phyloP scores from a whole-genome alignment of 37 sponge, comb jelly and placozoan species.

The Aphrocallistes beatrix region DNA sequence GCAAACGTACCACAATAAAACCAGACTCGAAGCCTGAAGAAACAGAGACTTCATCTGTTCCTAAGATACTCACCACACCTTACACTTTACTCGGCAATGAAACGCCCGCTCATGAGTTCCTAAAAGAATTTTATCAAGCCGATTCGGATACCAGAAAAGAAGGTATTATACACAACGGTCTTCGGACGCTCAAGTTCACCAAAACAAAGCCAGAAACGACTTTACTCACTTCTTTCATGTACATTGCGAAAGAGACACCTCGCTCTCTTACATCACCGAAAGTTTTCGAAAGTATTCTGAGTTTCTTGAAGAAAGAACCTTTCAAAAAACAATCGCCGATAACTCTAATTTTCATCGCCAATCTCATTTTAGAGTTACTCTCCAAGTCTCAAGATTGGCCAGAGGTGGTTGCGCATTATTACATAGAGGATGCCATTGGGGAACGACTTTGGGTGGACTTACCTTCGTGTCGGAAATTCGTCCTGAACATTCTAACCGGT shows the following conservation, averaged over 20 bases:
- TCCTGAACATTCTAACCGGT: slow-evolving; percentile 59
- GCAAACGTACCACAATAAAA: not conserved
- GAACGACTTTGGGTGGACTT: slow-evolving; percentile 77
- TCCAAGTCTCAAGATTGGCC: slow-evolving; percentile 64
- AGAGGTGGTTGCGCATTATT: slow-evolving; percentile 61
- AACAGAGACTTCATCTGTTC: not conserved
- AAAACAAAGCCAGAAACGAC: slow-evolving; percentile 4
- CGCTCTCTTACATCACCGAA: not conserved
- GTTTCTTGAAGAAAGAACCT: not conserved
- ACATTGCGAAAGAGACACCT: not conserved
- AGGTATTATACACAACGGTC: not conserved
- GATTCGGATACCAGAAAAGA: not conserved
- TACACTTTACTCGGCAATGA: not conserved
- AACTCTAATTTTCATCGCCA: not conserved
- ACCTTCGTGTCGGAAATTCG: slow-evolving; percentile 49
- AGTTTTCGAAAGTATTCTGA: not conserved
- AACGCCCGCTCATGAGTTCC: slow-evolving; percentile 4
- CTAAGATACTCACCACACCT: not conserved
- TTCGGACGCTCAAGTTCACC: not conserved
- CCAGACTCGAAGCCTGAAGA: not conserved
- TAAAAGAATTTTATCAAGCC: not conserved
- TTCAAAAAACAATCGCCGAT: slow-evolving; percentile 7
- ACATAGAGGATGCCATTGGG: slow-evolving; percentile 66
- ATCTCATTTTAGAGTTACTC: not conserved
- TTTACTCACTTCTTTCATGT: not conserved